phyloP scores from a whole-genome alignment of 2,113 vertebrate genomes.

The Passerina amoena region DNA sequence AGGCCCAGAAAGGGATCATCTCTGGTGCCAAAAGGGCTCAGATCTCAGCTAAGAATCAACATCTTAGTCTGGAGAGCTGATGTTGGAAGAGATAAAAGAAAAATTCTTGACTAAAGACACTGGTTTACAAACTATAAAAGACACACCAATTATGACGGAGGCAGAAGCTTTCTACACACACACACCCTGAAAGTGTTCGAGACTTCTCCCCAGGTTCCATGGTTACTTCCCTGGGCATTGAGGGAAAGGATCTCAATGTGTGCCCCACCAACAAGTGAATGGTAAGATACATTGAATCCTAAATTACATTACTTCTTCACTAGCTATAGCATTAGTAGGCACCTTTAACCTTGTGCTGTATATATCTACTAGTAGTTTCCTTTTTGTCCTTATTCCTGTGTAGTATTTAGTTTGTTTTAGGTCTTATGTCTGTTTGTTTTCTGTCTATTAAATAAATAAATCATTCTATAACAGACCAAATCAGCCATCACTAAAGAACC shows the following conservation, averaged over 20 bases:
- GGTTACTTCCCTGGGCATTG: background rate
- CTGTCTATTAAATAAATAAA: background rate
- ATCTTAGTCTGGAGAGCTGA: background rate
- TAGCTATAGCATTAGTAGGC: background rate
- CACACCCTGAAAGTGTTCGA: background rate
- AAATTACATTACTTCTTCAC: background rate
- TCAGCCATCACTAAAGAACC: no score
- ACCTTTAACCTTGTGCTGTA: background rate
- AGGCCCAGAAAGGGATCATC: background rate
- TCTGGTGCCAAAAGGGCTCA: background rate
- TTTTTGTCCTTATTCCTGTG: background rate
- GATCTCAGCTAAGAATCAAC: background rate
- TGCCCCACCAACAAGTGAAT: background rate
- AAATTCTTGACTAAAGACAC: background rate
- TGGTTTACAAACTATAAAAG: background rate
- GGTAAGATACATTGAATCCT: background rate
- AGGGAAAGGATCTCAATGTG: background rate
- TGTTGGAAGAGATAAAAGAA: background rate
- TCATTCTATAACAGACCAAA: background rate
- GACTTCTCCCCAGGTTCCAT: fast-evolving
- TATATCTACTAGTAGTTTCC: background rate
- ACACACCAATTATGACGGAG: background rate
- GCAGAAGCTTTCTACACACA: background rate
- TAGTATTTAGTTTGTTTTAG: background rate
- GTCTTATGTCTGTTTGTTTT: background rate